These are phyloP conservation scores for Heliocidaris erythrogramma DNA, from an alignment of 35 echinoderm and acorn worm genomes.

Conservation along the genomic window DNA sequence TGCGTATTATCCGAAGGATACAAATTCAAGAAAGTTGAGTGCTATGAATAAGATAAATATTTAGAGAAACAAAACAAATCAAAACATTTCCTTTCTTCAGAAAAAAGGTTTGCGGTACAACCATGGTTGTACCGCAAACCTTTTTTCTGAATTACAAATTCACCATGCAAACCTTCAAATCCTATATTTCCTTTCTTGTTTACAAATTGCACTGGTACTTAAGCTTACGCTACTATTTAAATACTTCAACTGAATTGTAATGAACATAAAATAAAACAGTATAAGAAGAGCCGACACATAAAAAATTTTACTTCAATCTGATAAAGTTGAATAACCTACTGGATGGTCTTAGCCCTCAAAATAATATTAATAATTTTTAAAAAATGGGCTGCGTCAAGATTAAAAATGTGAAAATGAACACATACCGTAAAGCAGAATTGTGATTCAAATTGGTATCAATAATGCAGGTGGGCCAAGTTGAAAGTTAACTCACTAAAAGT, in stretches of 20 bases:
- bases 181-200: neutral
- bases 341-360: neutral
- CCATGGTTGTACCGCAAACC: too few relatives aligned
- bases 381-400: neutral
- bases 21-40: neutral
- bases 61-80: neutral
- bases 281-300: neutral
- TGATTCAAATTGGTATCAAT: too few relatives aligned
- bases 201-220: constrained; percentile 9
- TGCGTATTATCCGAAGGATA: neutral
- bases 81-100: neutral
- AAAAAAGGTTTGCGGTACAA: too few relatives aligned
- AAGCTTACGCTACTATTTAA: neutral
- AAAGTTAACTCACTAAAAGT: too few relatives aligned
- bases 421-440: too few relatives aligned
- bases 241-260: neutral
- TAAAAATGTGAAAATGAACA: neutral
- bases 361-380: neutral
- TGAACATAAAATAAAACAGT: neutral
- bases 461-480: too few relatives aligned
- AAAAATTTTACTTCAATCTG: neutral
- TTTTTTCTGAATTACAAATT: too few relatives aligned
- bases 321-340: neutral
- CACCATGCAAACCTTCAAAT: too few relatives aligned
- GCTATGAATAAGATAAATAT: neutral